phyloP scores from a whole-genome alignment of 1,140 invertebrate genomes.

The Drosophila setifemur region DNA sequence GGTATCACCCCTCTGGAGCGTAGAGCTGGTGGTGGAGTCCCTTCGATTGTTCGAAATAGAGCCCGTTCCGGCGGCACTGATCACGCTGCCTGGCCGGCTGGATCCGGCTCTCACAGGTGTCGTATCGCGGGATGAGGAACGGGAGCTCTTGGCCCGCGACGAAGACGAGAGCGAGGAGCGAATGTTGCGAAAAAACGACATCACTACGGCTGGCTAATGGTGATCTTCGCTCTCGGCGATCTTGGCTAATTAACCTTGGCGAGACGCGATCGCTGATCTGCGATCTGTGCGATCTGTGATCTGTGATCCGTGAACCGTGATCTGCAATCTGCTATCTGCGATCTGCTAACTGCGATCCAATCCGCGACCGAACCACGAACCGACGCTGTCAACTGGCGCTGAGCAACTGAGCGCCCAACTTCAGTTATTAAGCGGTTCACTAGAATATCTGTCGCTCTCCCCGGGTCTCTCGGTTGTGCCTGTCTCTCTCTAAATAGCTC shows the following conservation, averaged over 20 bases:
- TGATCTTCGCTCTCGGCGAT: constrained; percentile 13
- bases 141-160: constrained; percentile 66
- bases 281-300: constrained; percentile 8
- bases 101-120: constrained; percentile 65
- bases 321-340: constrained; percentile 20
- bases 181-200: constrained; percentile 81
- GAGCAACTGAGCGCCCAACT: constrained; percentile 66
- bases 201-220: constrained; percentile 9
- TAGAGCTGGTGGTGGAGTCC: constrained; percentile 63
- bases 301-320: not conserved
- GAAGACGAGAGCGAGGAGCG: constrained; percentile 69
- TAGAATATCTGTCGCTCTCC: constrained; percentile 54
- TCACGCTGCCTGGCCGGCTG: constrained; percentile 67
- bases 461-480: constrained; percentile 1
- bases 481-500: constrained; percentile 7
- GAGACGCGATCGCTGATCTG: not conserved
- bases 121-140: constrained; percentile 71
- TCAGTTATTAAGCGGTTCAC: constrained; percentile 70
- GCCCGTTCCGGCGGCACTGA: constrained; percentile 34
- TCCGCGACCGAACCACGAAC: constrained; percentile 21
- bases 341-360: constrained; percentile 22
- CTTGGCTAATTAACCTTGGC: not conserved
- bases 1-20: constrained; percentile 71
- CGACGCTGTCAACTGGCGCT: constrained; percentile 58
- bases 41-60: no score